Conservation (phyloP, 2,113 vertebrate species). For the Ammodytes marinus region DNA sequence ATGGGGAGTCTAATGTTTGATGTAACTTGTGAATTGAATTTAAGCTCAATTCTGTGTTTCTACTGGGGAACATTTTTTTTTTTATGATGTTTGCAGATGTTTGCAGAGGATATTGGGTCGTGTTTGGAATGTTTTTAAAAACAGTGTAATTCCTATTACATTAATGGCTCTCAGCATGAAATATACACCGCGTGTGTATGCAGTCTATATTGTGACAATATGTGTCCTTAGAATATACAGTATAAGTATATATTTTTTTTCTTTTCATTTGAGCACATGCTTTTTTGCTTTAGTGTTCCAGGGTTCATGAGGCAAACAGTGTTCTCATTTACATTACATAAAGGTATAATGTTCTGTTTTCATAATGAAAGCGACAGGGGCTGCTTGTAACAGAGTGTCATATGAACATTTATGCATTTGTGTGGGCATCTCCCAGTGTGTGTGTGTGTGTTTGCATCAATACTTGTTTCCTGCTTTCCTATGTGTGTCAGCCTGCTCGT, state of each 20-base stretch:
- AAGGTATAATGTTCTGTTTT: not conserved
- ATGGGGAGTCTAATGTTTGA: constrained; percentile 13
- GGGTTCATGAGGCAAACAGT: not conserved
- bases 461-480: constrained; percentile 25
- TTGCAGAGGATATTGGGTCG: constrained; percentile 1
- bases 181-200: constrained; percentile 35
- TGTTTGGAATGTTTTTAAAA: constrained; percentile 30
- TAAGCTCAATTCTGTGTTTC: constrained; percentile 27
- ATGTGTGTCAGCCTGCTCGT: constrained; percentile 30
- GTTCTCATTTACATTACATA: not conserved
- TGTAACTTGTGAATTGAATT: constrained; percentile 1
- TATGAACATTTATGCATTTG: not conserved
- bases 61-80: too few species aligned
- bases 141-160: constrained; percentile 11
- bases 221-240: not conserved
- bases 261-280: not conserved
- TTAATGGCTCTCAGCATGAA: constrained; percentile 18
- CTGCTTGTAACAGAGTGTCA: constrained; percentile 18
- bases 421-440: not conserved
- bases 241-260: constrained; percentile 4
- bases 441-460: constrained; percentile 22
- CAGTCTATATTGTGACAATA: constrained; percentile 14
- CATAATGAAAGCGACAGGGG: not conserved
- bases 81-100: too few species aligned
- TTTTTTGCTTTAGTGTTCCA: not conserved